Percentiles rank a stretch among this genome's conserved stretches.
phyloP scores from a whole-genome alignment of 2,888 invertebrate species.

The Hyppa rectilinea region DNA sequence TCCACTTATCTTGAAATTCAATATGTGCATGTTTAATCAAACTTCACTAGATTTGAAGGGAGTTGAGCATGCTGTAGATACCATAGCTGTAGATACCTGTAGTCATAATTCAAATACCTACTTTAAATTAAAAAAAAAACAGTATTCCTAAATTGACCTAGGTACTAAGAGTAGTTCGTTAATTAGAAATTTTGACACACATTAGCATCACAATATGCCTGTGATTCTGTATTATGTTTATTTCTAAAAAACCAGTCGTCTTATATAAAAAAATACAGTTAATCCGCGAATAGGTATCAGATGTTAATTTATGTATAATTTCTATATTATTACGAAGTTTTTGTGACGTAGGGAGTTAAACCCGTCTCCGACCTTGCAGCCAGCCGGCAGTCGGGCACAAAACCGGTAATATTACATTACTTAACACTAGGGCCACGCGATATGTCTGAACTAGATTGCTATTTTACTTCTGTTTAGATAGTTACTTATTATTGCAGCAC shows the following conservation, averaged over 20 bases:
- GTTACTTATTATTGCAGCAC: constrained; percentile 22
- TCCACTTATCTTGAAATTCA: constrained; percentile 25
- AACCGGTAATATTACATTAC: constrained; percentile 75
- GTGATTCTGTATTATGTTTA: not conserved
- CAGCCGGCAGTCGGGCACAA: constrained; percentile 68
- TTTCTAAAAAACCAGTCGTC: not conserved
- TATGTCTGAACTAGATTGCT: constrained; percentile 40
- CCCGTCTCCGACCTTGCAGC: constrained; percentile 85
- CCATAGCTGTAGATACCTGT: not conserved
- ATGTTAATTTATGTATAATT: constrained; percentile 49
- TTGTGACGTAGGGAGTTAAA: constrained; percentile 66
- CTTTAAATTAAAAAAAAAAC: not conserved
- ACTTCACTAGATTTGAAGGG: constrained; percentile 6
- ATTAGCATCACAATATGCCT: too few relatives aligned
- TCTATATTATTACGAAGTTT: constrained; percentile 52
- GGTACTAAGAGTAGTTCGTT: not conserved
- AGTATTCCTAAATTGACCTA: not conserved
- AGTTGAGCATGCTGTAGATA: not conserved
- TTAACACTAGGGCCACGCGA: constrained; percentile 61
- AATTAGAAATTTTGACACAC: not conserved
- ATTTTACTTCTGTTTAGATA: constrained; percentile 23
- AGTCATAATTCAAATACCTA: not conserved
- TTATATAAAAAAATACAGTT: constrained; percentile 11
- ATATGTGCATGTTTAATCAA: constrained; percentile 39
- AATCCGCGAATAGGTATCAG: not conserved